Evolutionary conservation across 2,113 vertebrate species (phyloP), one percentile per base, ranked within the genome.

Genomic region (Serinus canaria): DNA sequence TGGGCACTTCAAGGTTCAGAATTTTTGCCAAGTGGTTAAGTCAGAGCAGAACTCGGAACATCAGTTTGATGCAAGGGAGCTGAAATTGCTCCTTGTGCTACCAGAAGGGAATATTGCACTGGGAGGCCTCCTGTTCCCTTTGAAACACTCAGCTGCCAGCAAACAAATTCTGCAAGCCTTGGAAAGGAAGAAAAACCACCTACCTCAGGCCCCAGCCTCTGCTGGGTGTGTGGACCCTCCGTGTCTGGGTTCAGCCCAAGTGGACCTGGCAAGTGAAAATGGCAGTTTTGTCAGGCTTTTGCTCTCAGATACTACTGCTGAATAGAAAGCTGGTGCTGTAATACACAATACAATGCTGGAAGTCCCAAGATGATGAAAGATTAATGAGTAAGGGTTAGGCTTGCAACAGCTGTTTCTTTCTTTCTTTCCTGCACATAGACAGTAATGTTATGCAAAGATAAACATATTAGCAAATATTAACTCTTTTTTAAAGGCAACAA

Each of bases 291-390:
- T 60, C 30, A 64, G 84, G 91, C 87, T 89, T 84, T 87, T 81
- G 28, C 68, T 90, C 62, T 87, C 52, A 7, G 39, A 52, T 92
- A 16, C 70, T 31, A 28, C 84, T 83, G 88, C 75, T 88, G 86
- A 95, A 93, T 66, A 72, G 94, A 94, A 93, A 95, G 80, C 92
- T 76, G 89, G 67, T 92, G 76, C 91, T 94, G 72, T 93, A 95
- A 87, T 11, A 86, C 83, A 85, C 70, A 96, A 66, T 66, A 91
- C 67, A 92, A 44, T 6, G 10, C 75, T 94, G 70, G 55, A 96
- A 96, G 78, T 95, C 96, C 97, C 96, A 92, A 86, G 94, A 89
- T 95, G 96, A 92, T 92, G 84, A 94, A 96, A 96, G 94, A 96
- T 96, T 97, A 97, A 97, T 97, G 96, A 97, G 87, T 55, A 73